Evolutionary conservation across 2,797 vertebrate species (phyloP).

Genomic region (Malurus splendens): DNA sequence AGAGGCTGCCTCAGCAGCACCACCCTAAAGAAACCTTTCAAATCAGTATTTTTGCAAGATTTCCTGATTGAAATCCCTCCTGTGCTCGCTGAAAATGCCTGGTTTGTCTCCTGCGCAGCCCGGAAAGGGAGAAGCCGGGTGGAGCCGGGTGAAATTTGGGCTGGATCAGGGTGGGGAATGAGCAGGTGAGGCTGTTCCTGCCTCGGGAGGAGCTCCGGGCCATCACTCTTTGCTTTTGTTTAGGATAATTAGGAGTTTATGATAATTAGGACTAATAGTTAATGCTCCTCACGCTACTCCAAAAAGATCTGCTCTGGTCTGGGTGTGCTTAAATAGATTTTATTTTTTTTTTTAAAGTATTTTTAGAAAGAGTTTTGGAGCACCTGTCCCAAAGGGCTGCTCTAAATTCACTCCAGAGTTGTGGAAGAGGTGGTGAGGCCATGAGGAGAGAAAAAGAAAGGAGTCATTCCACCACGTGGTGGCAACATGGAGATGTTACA

Average conservation of each 20-base stretch:
- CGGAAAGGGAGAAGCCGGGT: background rate
- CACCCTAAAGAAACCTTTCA: accelerated
- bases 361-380: background rate
- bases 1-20: background rate
- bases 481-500: background rate
- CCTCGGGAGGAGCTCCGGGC: background rate
- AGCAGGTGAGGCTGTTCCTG: background rate
- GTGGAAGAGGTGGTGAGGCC: background rate
- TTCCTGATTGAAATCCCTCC: background rate
- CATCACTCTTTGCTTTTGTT: background rate
- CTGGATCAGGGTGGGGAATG: background rate
- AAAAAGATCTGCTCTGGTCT: background rate
- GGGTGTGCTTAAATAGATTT: accelerated
- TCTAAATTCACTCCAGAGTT: accelerated
- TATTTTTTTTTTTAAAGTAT: accelerated
- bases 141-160: background rate
- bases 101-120: accelerated
- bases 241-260: background rate
- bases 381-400: background rate
- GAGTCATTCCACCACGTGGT: background rate
- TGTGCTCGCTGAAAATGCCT: accelerated
- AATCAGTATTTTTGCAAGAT: background rate
- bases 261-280: background rate
- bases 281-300: background rate
- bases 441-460: background rate